Base-by-base conservation (phyloP, 1,140 invertebrate species). In the Asobara japonica region DNA sequence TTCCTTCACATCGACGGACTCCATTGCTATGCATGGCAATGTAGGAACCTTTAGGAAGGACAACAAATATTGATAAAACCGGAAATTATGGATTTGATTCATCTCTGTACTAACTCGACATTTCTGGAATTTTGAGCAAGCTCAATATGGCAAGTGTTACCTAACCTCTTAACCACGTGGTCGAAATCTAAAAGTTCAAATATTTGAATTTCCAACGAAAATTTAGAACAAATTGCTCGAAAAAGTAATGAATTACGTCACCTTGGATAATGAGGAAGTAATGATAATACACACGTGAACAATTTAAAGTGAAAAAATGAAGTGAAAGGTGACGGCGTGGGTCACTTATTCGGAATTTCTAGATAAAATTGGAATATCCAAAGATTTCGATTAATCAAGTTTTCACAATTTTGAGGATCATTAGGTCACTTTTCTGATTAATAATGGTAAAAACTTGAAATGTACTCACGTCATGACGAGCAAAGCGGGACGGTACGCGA, bases 41-140 rank as follows among this genome's bases (percentile, higher is more conserved):
- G 41, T 75, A 81, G 80, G 83, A 83, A 84, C 86, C 86, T 86
- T 86, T 79, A 71, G 79, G 83, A 86, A 86, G 84, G 68, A 27
- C 61, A 61, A 1, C 3, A 6, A 33, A 45, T 16, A 2, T 13
- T 45, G 1, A 45, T 8, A 45, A 45, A 4, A 45, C 16, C 8
- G 6, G 6, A n/a, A 45, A 45, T 11, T 33, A 33, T 33, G 31
- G 11, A 33, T 33, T 33, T 13, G 18, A 38, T 64, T 8, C 8
- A 13, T 20, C 29, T 1, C 11, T 4, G 2, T 1, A 31, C 5
- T 8, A 33, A n/a, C n/a, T 64, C 29, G n/a, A 16, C 41, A 45
- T 45, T 16, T 2, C n/a, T 38, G 16, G 29, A 5, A 33, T n/a
- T n/a, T n/a, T n/a, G n/a, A n/a, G n/a, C n/a, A n/a, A n/a, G n/a